Base-by-base conservation (phyloP, 2,888 invertebrate species). In the Elmis aenea region DNA sequence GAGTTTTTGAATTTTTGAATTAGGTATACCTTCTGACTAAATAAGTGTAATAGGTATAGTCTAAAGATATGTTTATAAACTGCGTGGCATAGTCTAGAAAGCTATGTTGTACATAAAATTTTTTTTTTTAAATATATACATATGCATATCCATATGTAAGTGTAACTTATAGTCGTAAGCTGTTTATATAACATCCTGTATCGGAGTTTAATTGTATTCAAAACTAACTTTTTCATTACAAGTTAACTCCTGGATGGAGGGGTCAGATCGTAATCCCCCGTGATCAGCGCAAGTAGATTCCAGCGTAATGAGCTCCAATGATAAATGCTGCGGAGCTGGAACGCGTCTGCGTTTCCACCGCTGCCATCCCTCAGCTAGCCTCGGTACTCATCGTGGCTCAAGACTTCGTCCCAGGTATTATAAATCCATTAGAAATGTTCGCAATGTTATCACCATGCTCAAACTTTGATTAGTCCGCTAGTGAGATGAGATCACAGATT, bases 251-350 rank as follows among this genome's bases (percentile, higher is more conserved):
- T 37, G 37, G 33, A 29, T 37, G 28, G 33, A 33, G 20, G 44
- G 45, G 45, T 42, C 45, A 39, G 33, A 33, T 26, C 32, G 42
- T 39, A 45, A 42, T 45, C 42, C 35, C 39, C 31, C 26, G 39
- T 40, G 45, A 45, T 41, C 42, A 42, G 38, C 38, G 42, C 45
- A 42, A 61, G 64, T 61, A 64, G 67, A 67, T 68, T 68, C 64
- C 59, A 58, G 57, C 64, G 64, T 70, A 71, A 70, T 70, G 70
- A 69, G 68, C 65, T 64, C 56, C 63, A 64, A 68, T 70, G 71
- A 71, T 69, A 67, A 70, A 71, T 69, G 63, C 61, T 59, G 59
- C 55, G 63, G 65, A 66, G 64, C 61, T 52, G 45, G 51, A 54
- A 64, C 62, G 68, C 67, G 64, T 68, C 68, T 68, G 64, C 65